phyloP scores from a whole-genome alignment of 2,113 vertebrate species.

The Myrmophylax atrothorax region DNA sequence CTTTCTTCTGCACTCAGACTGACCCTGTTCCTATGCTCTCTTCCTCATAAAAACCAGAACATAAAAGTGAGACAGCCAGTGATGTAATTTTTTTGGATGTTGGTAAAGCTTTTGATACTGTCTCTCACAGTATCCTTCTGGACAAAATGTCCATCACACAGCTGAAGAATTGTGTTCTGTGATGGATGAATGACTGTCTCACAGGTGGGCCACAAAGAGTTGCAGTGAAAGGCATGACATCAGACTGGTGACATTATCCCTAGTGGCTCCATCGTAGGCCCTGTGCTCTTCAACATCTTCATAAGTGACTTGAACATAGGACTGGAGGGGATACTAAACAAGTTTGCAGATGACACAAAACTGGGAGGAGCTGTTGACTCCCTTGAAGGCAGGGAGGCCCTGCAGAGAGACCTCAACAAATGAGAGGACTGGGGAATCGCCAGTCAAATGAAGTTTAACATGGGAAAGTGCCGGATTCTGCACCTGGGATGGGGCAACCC shows the following conservation, averaged over 20 bases:
- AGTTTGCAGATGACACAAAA: not conserved
- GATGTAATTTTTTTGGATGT: not conserved
- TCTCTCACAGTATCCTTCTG: not conserved
- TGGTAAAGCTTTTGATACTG: not conserved
- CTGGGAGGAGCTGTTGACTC: not conserved
- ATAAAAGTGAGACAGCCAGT: not conserved
- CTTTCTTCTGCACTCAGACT: not conserved
- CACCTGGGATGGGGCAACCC: not conserved
- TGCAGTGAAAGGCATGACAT: not conserved
- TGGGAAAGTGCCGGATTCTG: not conserved
- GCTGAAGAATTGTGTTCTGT: not conserved
- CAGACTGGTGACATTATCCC: not conserved
- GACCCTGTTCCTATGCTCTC: not conserved
- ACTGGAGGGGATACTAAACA: not conserved
- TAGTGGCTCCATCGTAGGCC: not conserved
- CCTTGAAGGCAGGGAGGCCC: not conserved
- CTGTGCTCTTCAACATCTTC: not conserved
- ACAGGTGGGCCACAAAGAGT: not conserved
- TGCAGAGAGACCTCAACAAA: not conserved
- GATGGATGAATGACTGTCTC: not conserved
- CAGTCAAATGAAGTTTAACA: not conserved
- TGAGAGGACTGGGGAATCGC: not conserved
- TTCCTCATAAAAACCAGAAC: not conserved
- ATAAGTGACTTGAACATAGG: not conserved
- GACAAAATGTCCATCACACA: not conserved